These are phyloP conservation scores for Phalanger gymnotis DNA, from an alignment of 2,797 vertebrate species.

Conservation along the genomic window DNA sequence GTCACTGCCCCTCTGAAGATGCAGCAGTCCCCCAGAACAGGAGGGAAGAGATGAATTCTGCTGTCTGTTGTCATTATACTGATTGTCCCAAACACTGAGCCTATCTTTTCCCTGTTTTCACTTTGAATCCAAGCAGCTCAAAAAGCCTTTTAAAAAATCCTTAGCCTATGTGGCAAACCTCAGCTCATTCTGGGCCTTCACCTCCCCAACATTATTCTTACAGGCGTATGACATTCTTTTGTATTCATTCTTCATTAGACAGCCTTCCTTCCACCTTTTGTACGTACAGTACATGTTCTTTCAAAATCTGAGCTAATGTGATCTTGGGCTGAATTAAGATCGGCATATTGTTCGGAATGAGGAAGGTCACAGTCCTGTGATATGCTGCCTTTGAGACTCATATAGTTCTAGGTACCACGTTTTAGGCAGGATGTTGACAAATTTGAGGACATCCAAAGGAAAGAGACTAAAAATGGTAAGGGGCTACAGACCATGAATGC, in stretches of 20 bases:
- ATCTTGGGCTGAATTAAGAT: not conserved
- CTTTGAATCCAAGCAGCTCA: not conserved
- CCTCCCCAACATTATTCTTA: not conserved
- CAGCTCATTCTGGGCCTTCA: not conserved
- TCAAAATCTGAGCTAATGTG: not conserved
- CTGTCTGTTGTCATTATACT: not conserved
- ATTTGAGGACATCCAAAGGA: not conserved
- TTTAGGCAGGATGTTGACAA: not conserved
- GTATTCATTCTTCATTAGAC: not conserved
- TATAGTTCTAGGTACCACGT: not conserved
- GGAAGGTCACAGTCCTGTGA: not conserved
- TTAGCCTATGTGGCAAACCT: not conserved
- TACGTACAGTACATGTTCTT: not conserved
- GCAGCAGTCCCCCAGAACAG: not conserved
- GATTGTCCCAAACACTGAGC: not conserved
- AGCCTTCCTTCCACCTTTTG: not conserved
- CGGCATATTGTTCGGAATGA: not conserved
- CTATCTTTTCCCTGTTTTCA: not conserved
- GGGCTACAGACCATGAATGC: not conserved
- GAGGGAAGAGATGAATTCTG: not conserved
- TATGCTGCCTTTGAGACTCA: not conserved
- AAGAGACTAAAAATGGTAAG: not conserved
- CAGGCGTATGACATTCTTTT: not conserved
- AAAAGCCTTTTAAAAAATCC: not conserved
- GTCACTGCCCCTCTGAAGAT: not conserved